Conservation (phyloP, 2,113 vertebrate genomes). For the Pelecanoides urinatrix region DNA sequence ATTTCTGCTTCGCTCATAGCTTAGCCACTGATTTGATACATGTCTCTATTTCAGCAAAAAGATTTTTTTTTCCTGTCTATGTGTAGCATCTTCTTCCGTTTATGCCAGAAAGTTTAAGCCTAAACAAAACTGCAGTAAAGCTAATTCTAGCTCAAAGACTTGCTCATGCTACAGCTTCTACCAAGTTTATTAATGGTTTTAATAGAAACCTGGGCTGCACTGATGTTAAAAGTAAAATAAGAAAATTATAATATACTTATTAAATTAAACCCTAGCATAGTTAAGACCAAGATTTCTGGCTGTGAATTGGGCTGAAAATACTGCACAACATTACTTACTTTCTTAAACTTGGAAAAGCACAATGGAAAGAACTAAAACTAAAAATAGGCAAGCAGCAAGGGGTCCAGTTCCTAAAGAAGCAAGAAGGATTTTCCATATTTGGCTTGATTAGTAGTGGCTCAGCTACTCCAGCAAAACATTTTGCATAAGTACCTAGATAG, state of each 20-base stretch:
- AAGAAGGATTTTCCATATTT: neutral
- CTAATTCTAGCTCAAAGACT: neutral
- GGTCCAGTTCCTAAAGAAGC: neutral
- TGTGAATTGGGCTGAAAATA: neutral
- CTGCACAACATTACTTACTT: neutral
- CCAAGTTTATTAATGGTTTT: neutral
- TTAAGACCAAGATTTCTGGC: neutral
- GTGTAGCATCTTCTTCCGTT: neutral
- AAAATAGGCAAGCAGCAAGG: neutral
- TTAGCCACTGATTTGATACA: neutral
- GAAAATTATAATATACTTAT: neutral
- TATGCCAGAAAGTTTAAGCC: neutral
- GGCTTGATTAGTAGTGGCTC: neutral
- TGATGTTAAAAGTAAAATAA: neutral
- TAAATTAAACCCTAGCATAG: neutral
- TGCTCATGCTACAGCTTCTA: neutral
- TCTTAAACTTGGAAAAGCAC: neutral
- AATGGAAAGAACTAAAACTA: neutral
- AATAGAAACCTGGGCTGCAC: neutral
- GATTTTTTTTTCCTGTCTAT: neutral
- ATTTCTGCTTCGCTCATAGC: neutral
- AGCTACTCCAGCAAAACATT: neutral
- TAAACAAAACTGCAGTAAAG: neutral
- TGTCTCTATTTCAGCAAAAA: neutral
- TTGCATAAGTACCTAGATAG: neutral